A percentile compares a stretch with the other conserved stretches of the same genome.
Evolutionary conservation across 2,888 invertebrate genomes (phyloP).

Genomic region (Drosophila ustulata): DNA sequence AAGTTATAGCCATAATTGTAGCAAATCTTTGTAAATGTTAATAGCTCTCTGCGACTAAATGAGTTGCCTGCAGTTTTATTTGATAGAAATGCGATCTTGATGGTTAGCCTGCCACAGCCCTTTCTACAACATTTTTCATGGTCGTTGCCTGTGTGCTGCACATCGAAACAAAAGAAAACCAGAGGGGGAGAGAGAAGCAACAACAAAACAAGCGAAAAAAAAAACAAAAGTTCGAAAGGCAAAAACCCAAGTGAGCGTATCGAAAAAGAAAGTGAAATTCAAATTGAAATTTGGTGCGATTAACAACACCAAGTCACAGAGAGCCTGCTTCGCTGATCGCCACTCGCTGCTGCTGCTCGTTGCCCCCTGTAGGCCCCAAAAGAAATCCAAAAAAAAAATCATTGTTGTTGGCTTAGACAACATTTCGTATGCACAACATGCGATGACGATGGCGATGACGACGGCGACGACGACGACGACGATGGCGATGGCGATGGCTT

Average conservation of each 20-base stretch:
- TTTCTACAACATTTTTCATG: slow-evolving; percentile 73
- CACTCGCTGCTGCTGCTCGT: neutral
- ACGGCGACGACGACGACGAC: slow-evolving; percentile 28
- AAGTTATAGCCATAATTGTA: neutral
- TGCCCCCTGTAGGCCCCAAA: slow-evolving; percentile 7
- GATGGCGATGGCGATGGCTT: neutral
- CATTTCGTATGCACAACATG: slow-evolving; percentile 78
- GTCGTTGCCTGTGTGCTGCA: slow-evolving; percentile 68
- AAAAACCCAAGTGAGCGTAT: slow-evolving; percentile 82
- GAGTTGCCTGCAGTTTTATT: slow-evolving; percentile 6
- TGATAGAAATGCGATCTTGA: slow-evolving; percentile 3
- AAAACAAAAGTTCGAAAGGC: slow-evolving; percentile 79
- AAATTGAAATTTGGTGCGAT: slow-evolving; percentile 81
- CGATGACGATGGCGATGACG: slow-evolving; percentile 36
- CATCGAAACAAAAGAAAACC: slow-evolving; percentile 64
- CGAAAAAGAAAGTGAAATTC: slow-evolving; percentile 84
- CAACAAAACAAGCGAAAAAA: slow-evolving; percentile 36
- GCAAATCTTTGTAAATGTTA: slow-evolving; percentile 1
- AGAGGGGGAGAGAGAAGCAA: slow-evolving; percentile 16
- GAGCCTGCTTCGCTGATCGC: slow-evolving; percentile 53
- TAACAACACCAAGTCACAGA: slow-evolving; percentile 62
- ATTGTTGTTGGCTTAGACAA: slow-evolving; percentile 55
- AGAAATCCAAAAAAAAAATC: neutral
- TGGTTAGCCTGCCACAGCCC: slow-evolving; percentile 36
- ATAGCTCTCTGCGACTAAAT: slow-evolving; percentile 1